phyloP scores from a whole-genome alignment of 2,888 invertebrate species.

The Carabus problematicus region DNA sequence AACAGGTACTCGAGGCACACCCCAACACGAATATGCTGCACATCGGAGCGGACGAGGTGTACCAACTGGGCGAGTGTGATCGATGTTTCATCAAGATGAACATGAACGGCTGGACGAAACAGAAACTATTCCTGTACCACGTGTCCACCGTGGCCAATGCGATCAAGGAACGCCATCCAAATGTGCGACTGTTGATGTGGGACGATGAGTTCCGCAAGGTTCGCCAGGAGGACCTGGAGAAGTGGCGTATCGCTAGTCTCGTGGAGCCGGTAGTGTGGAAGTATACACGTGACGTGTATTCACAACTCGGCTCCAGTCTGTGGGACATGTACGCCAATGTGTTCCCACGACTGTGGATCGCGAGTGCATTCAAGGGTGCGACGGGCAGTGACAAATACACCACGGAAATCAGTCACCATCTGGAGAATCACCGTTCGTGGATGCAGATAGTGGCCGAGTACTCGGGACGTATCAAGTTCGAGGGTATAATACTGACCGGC shows the following conservation, averaged over 20 bases:
- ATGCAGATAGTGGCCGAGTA: slow-evolving; percentile 65
- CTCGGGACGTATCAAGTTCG: slow-evolving; percentile 62
- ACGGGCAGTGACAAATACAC: slow-evolving; percentile 57
- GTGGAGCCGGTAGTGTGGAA: slow-evolving; percentile 78
- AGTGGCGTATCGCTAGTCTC: slow-evolving; percentile 59
- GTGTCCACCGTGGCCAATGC: slow-evolving; percentile 63
- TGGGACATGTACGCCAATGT: slow-evolving; percentile 66
- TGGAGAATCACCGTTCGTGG: slow-evolving; percentile 78
- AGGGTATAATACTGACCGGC: slow-evolving; percentile 74
- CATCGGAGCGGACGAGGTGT: slow-evolving; percentile 86
- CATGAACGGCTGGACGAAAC: slow-evolving; percentile 60
- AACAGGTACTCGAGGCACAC: slow-evolving; percentile 71
- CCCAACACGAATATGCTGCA: slow-evolving; percentile 65
- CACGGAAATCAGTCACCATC: slow-evolving; percentile 68
- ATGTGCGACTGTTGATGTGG: slow-evolving; percentile 75
- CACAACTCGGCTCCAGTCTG: slow-evolving; percentile 54
- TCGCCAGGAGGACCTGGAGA: slow-evolving; percentile 59
- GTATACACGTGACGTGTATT: slow-evolving; percentile 62
- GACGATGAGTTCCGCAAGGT: slow-evolving; percentile 79
- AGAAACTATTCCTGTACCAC: slow-evolving; percentile 69
- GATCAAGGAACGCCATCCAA: slow-evolving; percentile 61
- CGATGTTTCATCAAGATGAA: slow-evolving; percentile 61
- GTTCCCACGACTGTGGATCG: slow-evolving; percentile 79
- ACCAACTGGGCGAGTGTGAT: slow-evolving; percentile 70
- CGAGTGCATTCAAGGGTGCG: slow-evolving; percentile 79